Conservation (phyloP, 2,888 invertebrate genomes). For the Cacoxenus indagator region DNA sequence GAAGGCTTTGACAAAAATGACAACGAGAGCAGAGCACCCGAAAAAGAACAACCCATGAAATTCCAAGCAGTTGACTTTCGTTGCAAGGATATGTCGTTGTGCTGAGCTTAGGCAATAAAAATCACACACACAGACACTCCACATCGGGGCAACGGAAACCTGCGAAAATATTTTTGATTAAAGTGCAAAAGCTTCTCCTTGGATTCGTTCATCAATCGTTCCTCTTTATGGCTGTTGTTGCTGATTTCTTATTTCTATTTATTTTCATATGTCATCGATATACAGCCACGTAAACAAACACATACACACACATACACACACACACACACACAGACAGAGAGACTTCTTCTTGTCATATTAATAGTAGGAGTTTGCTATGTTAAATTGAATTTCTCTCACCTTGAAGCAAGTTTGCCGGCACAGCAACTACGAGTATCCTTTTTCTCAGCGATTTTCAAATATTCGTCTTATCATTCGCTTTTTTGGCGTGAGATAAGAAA, state of each 20-base stretch:
- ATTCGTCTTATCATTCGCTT: background rate
- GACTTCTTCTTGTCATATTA: background rate
- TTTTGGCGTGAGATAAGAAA: too few relatives aligned
- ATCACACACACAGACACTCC: background rate
- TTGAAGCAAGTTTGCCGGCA: background rate
- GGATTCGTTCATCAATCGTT: background rate
- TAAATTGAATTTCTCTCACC: slow-evolving; percentile 23
- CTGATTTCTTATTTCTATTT: background rate
- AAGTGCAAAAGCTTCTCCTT: slow-evolving; percentile 8
- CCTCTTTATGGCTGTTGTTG: background rate
- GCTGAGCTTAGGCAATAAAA: slow-evolving; percentile 17
- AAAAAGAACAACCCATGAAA: slow-evolving; percentile 13
- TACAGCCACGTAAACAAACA: background rate
- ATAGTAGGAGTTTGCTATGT: slow-evolving; percentile 4
- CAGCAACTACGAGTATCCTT: background rate
- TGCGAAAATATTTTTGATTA: slow-evolving; percentile 18
- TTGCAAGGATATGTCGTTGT: slow-evolving; percentile 5
- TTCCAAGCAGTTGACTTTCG: slow-evolving; percentile 11
- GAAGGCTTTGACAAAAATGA: background rate
- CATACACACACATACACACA: background rate
- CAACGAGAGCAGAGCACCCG: background rate
- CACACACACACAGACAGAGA: background rate
- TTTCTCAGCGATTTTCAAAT: background rate
- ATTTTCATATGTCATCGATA: background rate
- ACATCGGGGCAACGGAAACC: slow-evolving; percentile 4